phyloP scores from a whole-genome alignment of 2,113 vertebrate genomes.

The Elgaria multicarinata region DNA sequence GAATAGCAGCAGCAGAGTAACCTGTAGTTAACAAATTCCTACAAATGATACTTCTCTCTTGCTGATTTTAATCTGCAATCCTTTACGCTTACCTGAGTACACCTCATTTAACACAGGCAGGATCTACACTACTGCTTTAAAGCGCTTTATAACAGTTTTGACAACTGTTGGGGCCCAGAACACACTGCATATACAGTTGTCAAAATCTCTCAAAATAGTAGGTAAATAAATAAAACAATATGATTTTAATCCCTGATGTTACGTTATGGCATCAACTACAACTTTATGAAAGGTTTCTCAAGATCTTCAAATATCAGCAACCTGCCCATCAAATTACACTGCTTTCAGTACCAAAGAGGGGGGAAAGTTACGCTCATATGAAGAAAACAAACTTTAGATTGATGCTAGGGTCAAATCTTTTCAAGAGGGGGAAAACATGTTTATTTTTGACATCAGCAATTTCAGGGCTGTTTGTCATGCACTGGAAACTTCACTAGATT shows the following conservation, averaged over 20 bases:
- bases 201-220: neutral
- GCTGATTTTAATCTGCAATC: neutral
- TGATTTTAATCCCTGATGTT: neutral
- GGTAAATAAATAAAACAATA: neutral
- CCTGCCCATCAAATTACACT: neutral
- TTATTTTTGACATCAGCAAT: conserved; percentile 14
- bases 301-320: neutral
- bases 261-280: neutral
- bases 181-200: too few relatives aligned
- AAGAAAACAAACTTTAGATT: neutral
- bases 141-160: too few relatives aligned
- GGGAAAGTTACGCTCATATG: rapidly evolving
- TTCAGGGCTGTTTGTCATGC: neutral
- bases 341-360: neutral
- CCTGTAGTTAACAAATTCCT: neutral
- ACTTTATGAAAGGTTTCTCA: conserved; percentile 6
- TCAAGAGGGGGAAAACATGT: neutral
- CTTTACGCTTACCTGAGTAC: too few relatives aligned
- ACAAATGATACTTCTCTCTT: neutral
- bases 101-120: too few relatives aligned
- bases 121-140: too few relatives aligned
- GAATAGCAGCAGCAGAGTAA: neutral
- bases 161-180: too few relatives aligned
- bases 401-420: neutral
- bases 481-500: neutral